Evolutionary conservation across 2,888 invertebrate species (phyloP), one percentile per base, ranked within the genome.

Genomic region (Sipunculus nudus): DNA sequence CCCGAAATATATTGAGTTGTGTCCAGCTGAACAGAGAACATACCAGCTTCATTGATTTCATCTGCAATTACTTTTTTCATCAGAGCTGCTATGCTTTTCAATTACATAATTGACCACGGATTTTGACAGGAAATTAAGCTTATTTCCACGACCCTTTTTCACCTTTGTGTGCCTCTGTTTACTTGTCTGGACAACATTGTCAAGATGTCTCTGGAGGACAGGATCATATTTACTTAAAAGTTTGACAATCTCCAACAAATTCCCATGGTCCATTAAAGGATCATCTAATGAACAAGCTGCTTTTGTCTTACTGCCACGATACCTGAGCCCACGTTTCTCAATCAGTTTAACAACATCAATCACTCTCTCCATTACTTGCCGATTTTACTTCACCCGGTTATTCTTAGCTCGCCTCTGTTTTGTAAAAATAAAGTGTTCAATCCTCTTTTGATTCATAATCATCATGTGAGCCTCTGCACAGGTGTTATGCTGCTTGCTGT

Each of bases 301-400:
- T 41, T 41, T 23, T 8, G 6, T 16, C 4, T 41, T 4, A 16
- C 41, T 41, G 4, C 41, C 41, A 8, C 41, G 41, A 41, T 41
- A 41, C 6, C 41, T 41, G 19, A 41, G 16, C 6, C 41, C 41
- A 8, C 41, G 41, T 16, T 41, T 41, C 16, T 23, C 41, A 41
- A 41, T 41, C 41, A 41, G 16, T 41, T 41, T 41, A 19, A 41
- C 41, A 41, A 41, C 41, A 41, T 41, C 41, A 41, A 41, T 16
- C 41, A 41, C 41, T 41, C 41, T 41, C n/a, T 41, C 41, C 41
- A 41, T 41, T 6, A 41, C 41, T 16, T 41, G 41, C 41, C 41
- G 4, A 16, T 41, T 41, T 41, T 19, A 21, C 41, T 41, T 41
- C 41, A 41, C 41, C 41, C 23, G 41, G 23, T 19, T 41, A 16